These are phyloP conservation scores for Protophormia terraenovae DNA, from an alignment of 2,888 invertebrate species.

Conservation along the genomic window DNA sequence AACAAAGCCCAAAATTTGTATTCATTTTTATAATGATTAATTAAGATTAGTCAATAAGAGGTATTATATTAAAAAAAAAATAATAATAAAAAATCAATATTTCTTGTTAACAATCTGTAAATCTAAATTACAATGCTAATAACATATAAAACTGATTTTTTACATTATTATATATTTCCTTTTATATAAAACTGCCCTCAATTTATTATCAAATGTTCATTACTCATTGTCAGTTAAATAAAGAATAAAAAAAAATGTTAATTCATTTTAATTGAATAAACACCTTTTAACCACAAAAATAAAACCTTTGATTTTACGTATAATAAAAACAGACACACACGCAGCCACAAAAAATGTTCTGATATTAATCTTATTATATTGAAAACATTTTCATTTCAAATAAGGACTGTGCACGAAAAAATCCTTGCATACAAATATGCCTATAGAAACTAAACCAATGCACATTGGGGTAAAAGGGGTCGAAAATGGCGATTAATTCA, in stretches of 20 bases:
- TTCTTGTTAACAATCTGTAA: too few relatives aligned
- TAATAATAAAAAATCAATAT: too few relatives aligned
- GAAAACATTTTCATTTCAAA: background rate
- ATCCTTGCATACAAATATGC: too few relatives aligned
- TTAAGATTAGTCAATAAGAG: too few relatives aligned
- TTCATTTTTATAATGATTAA: too few relatives aligned
- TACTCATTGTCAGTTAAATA: conserved; percentile 12
- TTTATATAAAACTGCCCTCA: background rate
- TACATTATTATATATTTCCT: too few relatives aligned
- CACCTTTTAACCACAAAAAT: background rate
- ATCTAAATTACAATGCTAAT: background rate
- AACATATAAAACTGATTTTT: background rate
- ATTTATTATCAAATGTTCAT: conserved; percentile 6
- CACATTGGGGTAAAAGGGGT: too few relatives aligned
- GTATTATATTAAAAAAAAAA: too few relatives aligned
- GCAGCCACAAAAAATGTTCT: background rate
- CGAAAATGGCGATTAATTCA: too few relatives aligned
- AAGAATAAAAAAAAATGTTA: background rate
- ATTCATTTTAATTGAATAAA: conserved; percentile 13
- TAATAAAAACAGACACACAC: background rate
- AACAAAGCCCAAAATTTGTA: too few relatives aligned
- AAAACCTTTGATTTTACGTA: background rate
- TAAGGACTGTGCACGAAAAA: background rate
- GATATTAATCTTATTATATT: background rate
- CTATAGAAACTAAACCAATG: too few relatives aligned